phyloP scores from a whole-genome alignment of 2,797 vertebrate species.

The Diglossa cyanea region DNA sequence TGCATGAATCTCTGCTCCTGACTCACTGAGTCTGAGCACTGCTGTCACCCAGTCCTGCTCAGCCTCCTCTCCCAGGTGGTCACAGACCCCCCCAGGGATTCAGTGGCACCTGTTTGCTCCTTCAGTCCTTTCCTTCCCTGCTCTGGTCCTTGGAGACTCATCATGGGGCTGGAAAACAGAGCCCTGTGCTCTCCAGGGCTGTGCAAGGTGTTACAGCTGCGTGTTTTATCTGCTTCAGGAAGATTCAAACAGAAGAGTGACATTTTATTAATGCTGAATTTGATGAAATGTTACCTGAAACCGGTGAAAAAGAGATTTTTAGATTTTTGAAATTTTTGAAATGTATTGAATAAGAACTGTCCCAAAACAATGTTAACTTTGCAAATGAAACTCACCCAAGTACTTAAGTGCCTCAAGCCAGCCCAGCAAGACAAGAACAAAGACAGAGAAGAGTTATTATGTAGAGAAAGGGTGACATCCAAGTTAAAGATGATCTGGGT shows the following conservation, averaged over 20 bases:
- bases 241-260: neutral
- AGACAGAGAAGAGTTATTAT: neutral
- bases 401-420: neutral
- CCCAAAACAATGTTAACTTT: neutral
- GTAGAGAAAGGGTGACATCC: neutral
- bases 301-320: neutral
- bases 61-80: neutral
- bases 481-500: neutral
- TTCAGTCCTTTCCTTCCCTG: neutral
- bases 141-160: neutral
- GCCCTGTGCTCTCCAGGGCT: neutral
- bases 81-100: neutral
- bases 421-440: neutral
- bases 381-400: neutral
- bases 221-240: neutral
- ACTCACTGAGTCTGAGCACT: neutral
- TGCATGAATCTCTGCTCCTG: neutral
- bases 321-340: neutral
- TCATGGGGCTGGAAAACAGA: accelerated
- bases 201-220: neutral
- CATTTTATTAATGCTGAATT: neutral
- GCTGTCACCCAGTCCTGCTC: neutral
- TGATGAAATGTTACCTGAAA: neutral
- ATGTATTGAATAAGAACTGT: neutral
- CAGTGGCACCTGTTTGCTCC: neutral